Evolutionary conservation across 2,797 vertebrate genomes (phyloP), one percentile per base, ranked within the genome.

Genomic region (Halcyon leucocephala): DNA sequence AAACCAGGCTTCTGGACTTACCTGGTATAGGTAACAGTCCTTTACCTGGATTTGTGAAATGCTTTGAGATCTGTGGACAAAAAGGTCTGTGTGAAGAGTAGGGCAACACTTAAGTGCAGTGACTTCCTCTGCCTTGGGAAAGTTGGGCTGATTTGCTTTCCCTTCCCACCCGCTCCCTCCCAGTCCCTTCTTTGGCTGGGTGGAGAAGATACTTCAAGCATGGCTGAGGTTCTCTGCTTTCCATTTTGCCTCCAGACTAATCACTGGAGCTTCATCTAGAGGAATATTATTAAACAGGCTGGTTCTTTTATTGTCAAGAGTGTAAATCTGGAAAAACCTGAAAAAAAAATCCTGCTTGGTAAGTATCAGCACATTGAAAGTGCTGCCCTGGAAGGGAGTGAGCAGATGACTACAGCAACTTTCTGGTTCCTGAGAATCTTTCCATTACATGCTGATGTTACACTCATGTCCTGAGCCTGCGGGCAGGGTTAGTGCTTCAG

Each of bases 251-350:
- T 93, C 60, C 55, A 85, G 86, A 66, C 70, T 82, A 86, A 84
- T 72, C 60, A 10, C 58, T 79, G 46, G 28, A 67, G 22, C 52
- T 46, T 89, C 60, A 31, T 73, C 52, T 86, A 57, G 41, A 24
- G 49, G 28, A 93, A 51, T 79, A 18, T 66, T 76, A 42, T 58
- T 86, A 82, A 54, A n/a, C n/a, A 82, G 64, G 44, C 66, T 62
- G 62, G 42, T 11, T 69, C 21, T 25, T 86, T 44, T 86, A 2
- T 82, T 9, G 1, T 71, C 39, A 41, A 58, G 46, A 70, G 8
- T 44, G 66, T 72, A 72, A 88, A 80, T 82, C 86, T 67, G 73
- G 88, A 90, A 95, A 93, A 95, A 95, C 90, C 73, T 95, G 90
- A 42, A 90, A 83, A 72, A 65, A 88, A 71, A 79, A 31, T 86